phyloP scores from a whole-genome alignment of 2,113 vertebrate genomes.

The Gadus chalcogrammus region DNA sequence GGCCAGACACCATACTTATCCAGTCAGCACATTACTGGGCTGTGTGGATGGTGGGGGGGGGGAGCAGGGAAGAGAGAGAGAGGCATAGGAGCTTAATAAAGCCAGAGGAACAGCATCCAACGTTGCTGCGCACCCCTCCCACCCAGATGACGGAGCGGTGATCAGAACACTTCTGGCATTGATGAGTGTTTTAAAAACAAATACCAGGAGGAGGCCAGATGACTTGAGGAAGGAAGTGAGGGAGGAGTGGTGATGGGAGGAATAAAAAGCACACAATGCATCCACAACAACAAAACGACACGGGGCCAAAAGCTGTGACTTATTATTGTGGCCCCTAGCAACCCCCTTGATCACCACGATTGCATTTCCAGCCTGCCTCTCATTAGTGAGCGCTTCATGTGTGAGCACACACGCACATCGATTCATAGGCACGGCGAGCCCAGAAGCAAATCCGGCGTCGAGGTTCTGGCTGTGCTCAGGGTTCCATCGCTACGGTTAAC shows the following conservation, averaged over 20 bases:
- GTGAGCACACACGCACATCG: constrained; percentile 50
- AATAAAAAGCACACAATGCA: no score
- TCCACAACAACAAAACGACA: not conserved
- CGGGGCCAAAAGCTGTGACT: constrained; percentile 35
- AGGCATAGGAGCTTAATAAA: not conserved
- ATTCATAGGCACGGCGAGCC: constrained; percentile 59
- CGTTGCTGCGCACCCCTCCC: no score
- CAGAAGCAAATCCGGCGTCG: constrained; percentile 36
- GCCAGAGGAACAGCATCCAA: no score
- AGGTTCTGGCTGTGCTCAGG: no score
- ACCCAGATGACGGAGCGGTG: no score
- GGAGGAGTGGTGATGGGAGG: no score
- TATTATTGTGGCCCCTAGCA: constrained; percentile 24
- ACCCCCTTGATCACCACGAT: constrained; percentile 14
- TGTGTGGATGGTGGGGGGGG: constrained; percentile 1
- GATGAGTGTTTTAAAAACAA: no score
- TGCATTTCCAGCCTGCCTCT: constrained; percentile 46
- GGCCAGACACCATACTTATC: constrained; percentile 18
- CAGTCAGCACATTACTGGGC: constrained; percentile 39
- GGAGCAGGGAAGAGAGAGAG: not conserved
- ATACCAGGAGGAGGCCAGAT: no score
- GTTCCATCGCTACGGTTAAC: constrained; percentile 39
- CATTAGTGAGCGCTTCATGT: constrained; percentile 59
- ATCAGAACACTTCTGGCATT: no score
- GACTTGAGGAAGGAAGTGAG: no score